phyloP scores from a whole-genome alignment of 2,113 vertebrate species.

The Chiloscyllium plagiosum region DNA sequence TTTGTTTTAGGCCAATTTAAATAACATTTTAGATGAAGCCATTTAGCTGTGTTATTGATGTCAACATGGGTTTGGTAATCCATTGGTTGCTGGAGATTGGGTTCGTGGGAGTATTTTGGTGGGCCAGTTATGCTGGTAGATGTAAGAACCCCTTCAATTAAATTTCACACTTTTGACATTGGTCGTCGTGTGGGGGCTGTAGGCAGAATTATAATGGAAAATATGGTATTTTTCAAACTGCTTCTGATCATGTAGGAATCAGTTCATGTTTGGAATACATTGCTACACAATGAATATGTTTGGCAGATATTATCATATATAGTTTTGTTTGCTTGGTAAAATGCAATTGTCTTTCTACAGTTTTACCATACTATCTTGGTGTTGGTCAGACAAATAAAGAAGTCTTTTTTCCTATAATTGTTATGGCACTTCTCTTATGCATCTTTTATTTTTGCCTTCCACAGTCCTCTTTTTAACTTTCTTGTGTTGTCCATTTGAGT shows the following conservation, averaged over 20 bases:
- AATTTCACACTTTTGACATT: not conserved
- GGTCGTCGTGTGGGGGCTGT: not conserved
- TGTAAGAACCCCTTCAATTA: not conserved
- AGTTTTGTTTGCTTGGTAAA: not conserved
- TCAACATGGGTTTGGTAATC: no score
- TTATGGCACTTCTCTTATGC: not conserved
- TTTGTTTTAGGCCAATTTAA: not conserved
- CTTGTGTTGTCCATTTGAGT: not conserved
- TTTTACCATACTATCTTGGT: not conserved
- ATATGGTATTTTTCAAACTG: not conserved
- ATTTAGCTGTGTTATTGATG: not conserved
- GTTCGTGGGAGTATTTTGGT: no score
- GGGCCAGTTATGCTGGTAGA: no score
- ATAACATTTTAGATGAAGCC: not conserved
- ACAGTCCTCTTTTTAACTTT: not conserved
- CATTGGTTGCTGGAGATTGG: no score
- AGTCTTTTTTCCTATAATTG: not conserved
- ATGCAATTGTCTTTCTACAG: not conserved
- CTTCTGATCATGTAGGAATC: not conserved
- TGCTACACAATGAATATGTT: not conserved
- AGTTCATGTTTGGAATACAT: not conserved
- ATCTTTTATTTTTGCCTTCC: not conserved
- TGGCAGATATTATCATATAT: not conserved
- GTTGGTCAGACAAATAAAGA: not conserved
- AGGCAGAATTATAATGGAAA: not conserved